These are phyloP conservation scores for Notarius quadriscutis DNA, from an alignment of 2,113 vertebrate genomes.

Conservation along the genomic window DNA sequence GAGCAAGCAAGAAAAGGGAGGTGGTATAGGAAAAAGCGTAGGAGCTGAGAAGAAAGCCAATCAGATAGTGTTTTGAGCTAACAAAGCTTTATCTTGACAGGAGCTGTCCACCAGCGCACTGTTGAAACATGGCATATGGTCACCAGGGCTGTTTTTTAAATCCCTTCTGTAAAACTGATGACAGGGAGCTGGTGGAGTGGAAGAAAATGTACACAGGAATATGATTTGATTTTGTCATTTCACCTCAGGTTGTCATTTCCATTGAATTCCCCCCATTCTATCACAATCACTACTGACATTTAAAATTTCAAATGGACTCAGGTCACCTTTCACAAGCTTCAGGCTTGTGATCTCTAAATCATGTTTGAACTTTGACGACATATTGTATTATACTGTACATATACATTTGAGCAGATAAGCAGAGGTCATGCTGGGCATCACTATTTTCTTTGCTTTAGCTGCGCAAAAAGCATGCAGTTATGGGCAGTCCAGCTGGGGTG, in stretches of 20 bases:
- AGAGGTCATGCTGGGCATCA: not conserved
- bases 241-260: not conserved
- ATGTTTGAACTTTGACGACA: not conserved
- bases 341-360: conserved; percentile 1
- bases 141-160: conserved; percentile 33
- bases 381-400: no score
- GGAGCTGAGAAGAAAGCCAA: conserved; percentile 17
- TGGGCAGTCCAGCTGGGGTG: not conserved
- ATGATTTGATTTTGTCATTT: conserved; percentile 35
- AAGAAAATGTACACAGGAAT: conserved; percentile 28
- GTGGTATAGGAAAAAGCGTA: not conserved
- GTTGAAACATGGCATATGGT: conserved; percentile 50
- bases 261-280: conserved; percentile 11
- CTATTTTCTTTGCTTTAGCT: not conserved
- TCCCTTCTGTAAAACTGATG: conserved; percentile 38
- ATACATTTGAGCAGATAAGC: not conserved
- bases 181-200: conserved; percentile 1
- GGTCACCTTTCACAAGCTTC: not conserved
- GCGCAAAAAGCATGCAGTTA: not conserved
- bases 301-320: not conserved
- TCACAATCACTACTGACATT: conserved; percentile 36
- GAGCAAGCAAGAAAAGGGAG: not conserved
- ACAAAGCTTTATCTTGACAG: conserved; percentile 53
- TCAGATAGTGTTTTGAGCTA: conserved; percentile 45
- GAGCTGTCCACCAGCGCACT: conserved; percentile 49